Conservation (phyloP, 2,888 invertebrate genomes). For the Villa cingulata region DNA sequence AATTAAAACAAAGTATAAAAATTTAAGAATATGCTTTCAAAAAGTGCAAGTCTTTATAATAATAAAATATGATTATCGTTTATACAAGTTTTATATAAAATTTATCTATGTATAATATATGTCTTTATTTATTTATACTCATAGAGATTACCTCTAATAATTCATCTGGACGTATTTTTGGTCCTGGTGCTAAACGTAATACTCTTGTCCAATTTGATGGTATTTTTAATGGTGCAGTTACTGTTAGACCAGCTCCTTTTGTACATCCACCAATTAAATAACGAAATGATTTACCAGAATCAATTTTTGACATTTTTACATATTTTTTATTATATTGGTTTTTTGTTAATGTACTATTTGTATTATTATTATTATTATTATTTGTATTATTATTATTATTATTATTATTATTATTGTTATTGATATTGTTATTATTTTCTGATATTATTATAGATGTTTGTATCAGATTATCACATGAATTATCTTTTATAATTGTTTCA, state of each 20-base stretch:
- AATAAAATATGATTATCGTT: too few relatives aligned
- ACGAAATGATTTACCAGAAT: constrained; percentile 24
- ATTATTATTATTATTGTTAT: too few relatives aligned
- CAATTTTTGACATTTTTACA: constrained; percentile 25
- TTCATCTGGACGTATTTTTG: constrained; percentile 30
- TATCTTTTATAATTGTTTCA: too few relatives aligned
- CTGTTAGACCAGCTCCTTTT: constrained; percentile 23
- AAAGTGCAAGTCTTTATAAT: too few relatives aligned
- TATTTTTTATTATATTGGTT: constrained; percentile 10
- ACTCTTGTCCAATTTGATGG: constrained; percentile 32
- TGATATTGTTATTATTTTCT: too few relatives aligned
- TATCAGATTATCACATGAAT: too few relatives aligned
- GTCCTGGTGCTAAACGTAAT: constrained; percentile 26
- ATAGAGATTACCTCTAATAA: constrained; percentile 25
- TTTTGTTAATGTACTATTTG: not conserved
- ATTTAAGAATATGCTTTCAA: too few relatives aligned
- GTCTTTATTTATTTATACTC: too few relatives aligned
- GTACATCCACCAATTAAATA: constrained; percentile 28
- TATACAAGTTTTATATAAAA: too few relatives aligned
- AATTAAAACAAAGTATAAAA: too few relatives aligned
- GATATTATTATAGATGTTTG: too few relatives aligned
- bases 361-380: not conserved
- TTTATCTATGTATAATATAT: too few relatives aligned
- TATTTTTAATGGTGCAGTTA: constrained; percentile 27
- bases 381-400: not conserved